Conservation (phyloP, 1,140 invertebrate species). For the Dryas iulia region DNA sequence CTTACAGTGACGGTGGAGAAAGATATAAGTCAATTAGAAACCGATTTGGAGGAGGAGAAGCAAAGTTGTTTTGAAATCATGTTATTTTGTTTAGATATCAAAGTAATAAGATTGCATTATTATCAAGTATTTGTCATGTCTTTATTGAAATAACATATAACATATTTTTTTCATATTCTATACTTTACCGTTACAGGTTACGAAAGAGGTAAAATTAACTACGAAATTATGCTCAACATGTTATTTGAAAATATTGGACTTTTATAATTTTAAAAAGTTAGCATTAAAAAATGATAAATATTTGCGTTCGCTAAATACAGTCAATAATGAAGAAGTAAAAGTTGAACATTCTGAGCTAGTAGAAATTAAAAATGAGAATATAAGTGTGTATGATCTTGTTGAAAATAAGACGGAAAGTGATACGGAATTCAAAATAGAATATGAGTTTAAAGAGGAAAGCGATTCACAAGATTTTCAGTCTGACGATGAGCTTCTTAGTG, state of each 20-base stretch:
- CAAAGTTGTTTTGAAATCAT: conserved; percentile 48
- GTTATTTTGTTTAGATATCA: conserved; percentile 58
- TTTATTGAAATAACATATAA: not conserved
- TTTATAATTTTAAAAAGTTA: conserved; percentile 55
- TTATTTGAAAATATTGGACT: conserved; percentile 50
- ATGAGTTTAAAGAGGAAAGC: conserved; percentile 39
- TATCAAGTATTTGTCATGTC: not conserved
- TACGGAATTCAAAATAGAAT: conserved; percentile 21
- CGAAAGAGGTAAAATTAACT: conserved; percentile 37
- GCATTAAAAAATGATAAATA: conserved; percentile 54
- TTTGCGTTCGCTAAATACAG: conserved; percentile 27
- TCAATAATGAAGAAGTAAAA: conserved; percentile 10
- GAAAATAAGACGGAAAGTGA: conserved; percentile 27
- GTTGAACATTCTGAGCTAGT: conserved; percentile 21
- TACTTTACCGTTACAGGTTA: conserved; percentile 37
- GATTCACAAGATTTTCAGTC: conserved; percentile 37
- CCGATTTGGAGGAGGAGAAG: conserved; percentile 36
- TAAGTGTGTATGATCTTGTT: not conserved
- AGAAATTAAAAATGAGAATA: conserved; percentile 31
- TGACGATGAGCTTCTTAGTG: conserved; percentile 60
- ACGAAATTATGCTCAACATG: conserved; percentile 57
- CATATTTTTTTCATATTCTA: not conserved
- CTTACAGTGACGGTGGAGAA: conserved; percentile 36
- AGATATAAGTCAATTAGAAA: conserved; percentile 45
- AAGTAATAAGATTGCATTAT: conserved; percentile 37